phyloP scores from a whole-genome alignment of 2,888 invertebrate genomes.

The Onchidella celtica region DNA sequence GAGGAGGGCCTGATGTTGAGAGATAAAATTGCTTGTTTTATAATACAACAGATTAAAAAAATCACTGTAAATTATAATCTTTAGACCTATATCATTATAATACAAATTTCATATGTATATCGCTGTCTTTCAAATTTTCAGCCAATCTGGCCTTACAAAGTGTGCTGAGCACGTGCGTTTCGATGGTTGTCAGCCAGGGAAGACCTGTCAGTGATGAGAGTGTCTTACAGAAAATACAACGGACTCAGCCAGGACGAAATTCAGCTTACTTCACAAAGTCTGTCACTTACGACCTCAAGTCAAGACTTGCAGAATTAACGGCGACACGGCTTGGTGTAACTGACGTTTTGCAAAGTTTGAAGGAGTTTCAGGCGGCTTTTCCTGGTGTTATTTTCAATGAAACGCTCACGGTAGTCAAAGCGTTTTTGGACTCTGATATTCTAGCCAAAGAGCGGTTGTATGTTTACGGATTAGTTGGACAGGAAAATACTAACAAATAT shows the following conservation, averaged over 20 bases:
- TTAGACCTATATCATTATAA: too few species aligned
- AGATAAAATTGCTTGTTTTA: too few species aligned
- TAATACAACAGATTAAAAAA: too few species aligned
- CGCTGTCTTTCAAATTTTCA: slow-evolving; percentile 11
- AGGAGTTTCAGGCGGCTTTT: slow-evolving; percentile 47
- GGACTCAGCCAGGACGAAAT: neutral
- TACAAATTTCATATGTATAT: too few species aligned
- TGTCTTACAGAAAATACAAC: slow-evolving; percentile 32
- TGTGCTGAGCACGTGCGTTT: slow-evolving; percentile 24
- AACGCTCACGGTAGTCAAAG: slow-evolving; percentile 37
- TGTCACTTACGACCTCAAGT: slow-evolving; percentile 15
- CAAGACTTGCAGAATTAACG: slow-evolving; percentile 41
- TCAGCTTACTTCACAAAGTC: slow-evolving; percentile 26
- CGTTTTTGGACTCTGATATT: slow-evolving; percentile 45
- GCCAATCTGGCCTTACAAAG: slow-evolving; percentile 41
- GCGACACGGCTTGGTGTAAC: slow-evolving; percentile 24
- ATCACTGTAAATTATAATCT: too few species aligned
- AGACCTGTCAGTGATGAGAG: slow-evolving; percentile 7
- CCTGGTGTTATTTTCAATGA: slow-evolving; percentile 48
- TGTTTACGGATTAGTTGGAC: slow-evolving; percentile 47
- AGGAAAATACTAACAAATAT: neutral
- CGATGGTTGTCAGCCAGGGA: slow-evolving; percentile 41
- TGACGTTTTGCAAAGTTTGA: slow-evolving; percentile 41
- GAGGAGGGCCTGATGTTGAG: too few species aligned
- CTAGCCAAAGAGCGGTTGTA: slow-evolving; percentile 37